phyloP scores from a whole-genome alignment of 2,888 invertebrate species.

The Stegophylla sp. region DNA sequence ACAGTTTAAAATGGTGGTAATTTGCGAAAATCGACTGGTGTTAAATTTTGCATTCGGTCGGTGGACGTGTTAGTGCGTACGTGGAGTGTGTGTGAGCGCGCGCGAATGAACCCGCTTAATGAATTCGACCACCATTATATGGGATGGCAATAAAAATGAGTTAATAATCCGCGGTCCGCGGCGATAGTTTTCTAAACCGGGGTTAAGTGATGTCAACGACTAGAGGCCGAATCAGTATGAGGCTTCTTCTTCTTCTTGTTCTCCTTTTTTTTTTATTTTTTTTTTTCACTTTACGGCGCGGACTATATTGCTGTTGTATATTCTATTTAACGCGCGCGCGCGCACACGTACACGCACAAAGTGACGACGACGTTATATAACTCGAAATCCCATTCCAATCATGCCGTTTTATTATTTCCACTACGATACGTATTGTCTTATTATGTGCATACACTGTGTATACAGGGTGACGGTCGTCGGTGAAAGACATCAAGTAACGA shows the following conservation, averaged over 20 bases:
- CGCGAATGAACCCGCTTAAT: conserved; percentile 56
- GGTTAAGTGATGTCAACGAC: conserved; percentile 62
- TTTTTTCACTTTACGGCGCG: no score
- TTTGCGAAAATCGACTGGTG: conserved; percentile 39
- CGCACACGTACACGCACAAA: background rate
- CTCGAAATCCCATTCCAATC: conserved; percentile 37
- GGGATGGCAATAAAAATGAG: conserved; percentile 57
- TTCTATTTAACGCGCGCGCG: background rate
- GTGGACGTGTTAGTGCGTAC: background rate
- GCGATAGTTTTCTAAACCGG: conserved; percentile 59
- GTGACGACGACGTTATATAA: background rate
- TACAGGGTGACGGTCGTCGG: no score
- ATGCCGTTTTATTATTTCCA: background rate
- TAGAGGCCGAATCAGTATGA: conserved; percentile 59
- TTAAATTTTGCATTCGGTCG: conserved; percentile 12
- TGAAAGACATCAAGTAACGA: no score
- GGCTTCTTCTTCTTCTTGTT: background rate
- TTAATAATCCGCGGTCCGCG: conserved; percentile 57
- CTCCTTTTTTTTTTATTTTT: background rate
- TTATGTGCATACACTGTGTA: background rate
- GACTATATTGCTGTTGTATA: background rate
- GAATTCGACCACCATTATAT: conserved; percentile 57
- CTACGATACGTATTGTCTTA: no score
- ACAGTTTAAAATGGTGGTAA: background rate
- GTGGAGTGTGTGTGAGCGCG: conserved; percentile 9